These are phyloP conservation scores for Phenganax marumi DNA, from an alignment of 92 coral and sea anemone species.

Conservation along the genomic window DNA sequence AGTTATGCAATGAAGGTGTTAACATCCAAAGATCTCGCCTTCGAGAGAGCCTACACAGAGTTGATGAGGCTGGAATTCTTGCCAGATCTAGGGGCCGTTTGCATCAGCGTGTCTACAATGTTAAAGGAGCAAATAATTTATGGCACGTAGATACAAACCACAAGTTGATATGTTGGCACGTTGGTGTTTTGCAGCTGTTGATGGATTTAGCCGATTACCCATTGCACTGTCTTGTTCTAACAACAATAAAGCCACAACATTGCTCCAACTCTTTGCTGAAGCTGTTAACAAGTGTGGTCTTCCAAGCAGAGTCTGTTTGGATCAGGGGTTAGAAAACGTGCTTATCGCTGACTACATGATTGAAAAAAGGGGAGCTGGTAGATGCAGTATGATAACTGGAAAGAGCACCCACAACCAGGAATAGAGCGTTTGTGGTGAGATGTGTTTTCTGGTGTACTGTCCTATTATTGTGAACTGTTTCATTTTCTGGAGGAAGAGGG, in stretches of 20 bases:
- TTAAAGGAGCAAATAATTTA: constrained; percentile 46
- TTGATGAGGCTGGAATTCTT: constrained; percentile 20
- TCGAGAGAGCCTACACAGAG: constrained; percentile 33
- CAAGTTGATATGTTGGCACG: constrained; percentile 53
- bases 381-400: constrained; percentile 72
- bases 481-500: constrained; percentile 73
- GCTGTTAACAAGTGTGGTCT: constrained; percentile 67
- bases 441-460: constrained; percentile 69
- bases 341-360: constrained; percentile 71
- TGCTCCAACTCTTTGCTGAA: constrained; percentile 51
- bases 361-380: constrained; percentile 57
- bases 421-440: constrained; percentile 73
- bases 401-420: constrained; percentile 68
- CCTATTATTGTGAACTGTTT: constrained; percentile 62
- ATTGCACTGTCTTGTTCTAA: constrained; percentile 59
- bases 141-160: constrained; percentile 58
- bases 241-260: constrained; percentile 59
- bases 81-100: constrained; percentile 41
- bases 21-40: constrained; percentile 17
- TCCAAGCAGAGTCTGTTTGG: constrained; percentile 71
- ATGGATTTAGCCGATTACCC: constrained; percentile 66
- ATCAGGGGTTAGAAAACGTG: constrained; percentile 73
- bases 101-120: constrained; percentile 47
- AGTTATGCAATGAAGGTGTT: not conserved
- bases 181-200: constrained; percentile 64